Evolutionary conservation across 1,140 invertebrate genomes (phyloP).

Genomic region (Macrostomum lignano): DNA sequence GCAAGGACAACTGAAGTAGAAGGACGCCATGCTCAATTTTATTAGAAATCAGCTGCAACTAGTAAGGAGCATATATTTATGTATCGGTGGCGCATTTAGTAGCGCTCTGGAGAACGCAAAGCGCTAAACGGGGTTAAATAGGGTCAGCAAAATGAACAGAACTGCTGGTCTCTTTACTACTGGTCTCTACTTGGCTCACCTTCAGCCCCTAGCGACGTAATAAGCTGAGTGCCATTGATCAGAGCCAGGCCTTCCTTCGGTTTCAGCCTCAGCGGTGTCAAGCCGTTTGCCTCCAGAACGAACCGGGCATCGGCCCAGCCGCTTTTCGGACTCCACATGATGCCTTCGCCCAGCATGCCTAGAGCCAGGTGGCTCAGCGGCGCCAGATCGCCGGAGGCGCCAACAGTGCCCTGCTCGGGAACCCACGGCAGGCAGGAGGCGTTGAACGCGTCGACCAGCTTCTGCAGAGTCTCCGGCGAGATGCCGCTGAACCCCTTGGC

Average conservation of each 20-base stretch:
- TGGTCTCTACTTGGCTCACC: constrained; percentile 32
- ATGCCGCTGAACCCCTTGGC: constrained; percentile 45
- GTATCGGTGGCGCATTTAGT: too few relatives aligned
- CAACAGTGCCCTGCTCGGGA: constrained; percentile 43
- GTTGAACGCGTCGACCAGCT: constrained; percentile 42
- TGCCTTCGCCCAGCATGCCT: constrained; percentile 43
- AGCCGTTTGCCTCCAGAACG: constrained; percentile 33
- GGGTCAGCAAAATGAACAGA: too few relatives aligned
- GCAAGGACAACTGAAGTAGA: too few relatives aligned
- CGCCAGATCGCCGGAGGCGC: constrained; percentile 42
- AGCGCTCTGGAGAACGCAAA: too few relatives aligned
- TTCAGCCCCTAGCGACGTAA: constrained; percentile 40
- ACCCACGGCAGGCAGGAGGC: constrained; percentile 34
- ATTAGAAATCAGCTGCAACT: too few relatives aligned
- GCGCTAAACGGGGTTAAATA: too few relatives aligned
- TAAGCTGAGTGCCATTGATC: constrained; percentile 46
- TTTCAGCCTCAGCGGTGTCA: constrained; percentile 34
- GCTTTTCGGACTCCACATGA: constrained; percentile 43
- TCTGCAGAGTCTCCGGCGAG: constrained; percentile 34
- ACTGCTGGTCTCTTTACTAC: too few relatives aligned
- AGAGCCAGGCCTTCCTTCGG: constrained; percentile 36
- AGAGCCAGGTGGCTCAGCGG: constrained; percentile 41
- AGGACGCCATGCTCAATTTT: too few relatives aligned
- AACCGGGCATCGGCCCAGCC: constrained; percentile 41
- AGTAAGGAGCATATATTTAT: too few relatives aligned